phyloP scores from a whole-genome alignment of 2,113 vertebrate species.

The Indicator maculatus region DNA sequence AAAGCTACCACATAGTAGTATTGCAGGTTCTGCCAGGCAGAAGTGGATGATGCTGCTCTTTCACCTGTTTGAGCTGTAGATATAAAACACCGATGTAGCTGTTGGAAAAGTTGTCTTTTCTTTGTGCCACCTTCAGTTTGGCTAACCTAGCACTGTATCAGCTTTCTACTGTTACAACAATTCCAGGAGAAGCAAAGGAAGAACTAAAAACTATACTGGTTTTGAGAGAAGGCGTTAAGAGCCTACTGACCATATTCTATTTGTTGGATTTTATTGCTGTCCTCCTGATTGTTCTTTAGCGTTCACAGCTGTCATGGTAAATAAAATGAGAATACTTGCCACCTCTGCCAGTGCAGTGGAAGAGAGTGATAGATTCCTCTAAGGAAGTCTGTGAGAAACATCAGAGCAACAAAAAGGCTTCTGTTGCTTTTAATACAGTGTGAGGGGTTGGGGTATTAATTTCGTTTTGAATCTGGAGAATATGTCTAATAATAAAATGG shows the following conservation, averaged over 20 bases:
- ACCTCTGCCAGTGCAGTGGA: neutral
- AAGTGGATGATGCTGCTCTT: neutral
- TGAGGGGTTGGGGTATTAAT: neutral
- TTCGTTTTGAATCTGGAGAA: neutral
- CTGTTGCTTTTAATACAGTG: neutral
- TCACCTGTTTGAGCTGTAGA: neutral
- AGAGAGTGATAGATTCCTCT: neutral
- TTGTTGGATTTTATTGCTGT: neutral
- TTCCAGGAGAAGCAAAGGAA: neutral
- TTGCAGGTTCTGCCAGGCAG: neutral
- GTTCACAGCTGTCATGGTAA: neutral
- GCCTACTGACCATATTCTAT: neutral
- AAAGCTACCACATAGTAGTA: neutral
- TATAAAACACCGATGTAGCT: neutral
- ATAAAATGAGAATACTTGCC: neutral
- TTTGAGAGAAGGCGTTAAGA: neutral
- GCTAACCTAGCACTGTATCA: neutral
- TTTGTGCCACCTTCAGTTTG: neutral
- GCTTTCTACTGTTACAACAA: neutral
- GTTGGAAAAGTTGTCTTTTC: neutral
- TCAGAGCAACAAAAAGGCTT: neutral
- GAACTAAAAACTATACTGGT: accelerated
- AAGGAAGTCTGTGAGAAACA: neutral
- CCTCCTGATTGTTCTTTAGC: neutral
- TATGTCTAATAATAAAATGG: neutral